Conservation (phyloP, 2,113 vertebrate species). For the Orcinus orca region DNA sequence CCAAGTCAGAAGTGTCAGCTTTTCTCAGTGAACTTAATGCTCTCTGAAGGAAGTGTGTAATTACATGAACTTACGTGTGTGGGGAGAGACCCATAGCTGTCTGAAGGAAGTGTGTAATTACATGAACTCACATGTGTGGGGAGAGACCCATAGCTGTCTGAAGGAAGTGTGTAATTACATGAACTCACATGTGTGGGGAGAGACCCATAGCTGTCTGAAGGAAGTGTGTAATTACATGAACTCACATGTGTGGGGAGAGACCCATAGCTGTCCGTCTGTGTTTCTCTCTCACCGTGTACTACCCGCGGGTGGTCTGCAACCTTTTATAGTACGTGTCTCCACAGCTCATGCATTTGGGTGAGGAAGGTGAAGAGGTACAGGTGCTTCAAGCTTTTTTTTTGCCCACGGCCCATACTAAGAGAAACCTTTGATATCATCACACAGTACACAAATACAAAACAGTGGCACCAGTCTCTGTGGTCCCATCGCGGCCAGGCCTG, state of each 20-base stretch:
- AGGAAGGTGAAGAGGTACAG: neutral
- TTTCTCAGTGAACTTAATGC: conserved; percentile 44
- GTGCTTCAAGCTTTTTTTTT: neutral
- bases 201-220: too few species aligned
- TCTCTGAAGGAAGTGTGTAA: conserved; percentile 46
- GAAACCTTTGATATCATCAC: neutral
- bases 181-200: neutral
- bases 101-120: conserved; percentile 43
- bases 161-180: conserved; percentile 36
- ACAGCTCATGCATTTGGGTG: neutral
- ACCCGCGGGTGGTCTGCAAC: neutral
- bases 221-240: conserved; percentile 24
- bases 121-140: neutral
- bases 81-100: neutral
- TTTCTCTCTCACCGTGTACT: neutral
- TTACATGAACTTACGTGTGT: neutral
- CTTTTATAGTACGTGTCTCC: neutral
- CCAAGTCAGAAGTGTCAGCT: conserved; percentile 28
- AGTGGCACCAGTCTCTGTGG: neutral
- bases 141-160: neutral
- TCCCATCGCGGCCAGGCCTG: neutral
- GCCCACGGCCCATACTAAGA: neutral
- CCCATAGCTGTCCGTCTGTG: neutral
- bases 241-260: neutral
- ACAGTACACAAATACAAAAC: neutral